Base-by-base conservation (phyloP, 2,888 invertebrate genomes). In the Dichetophora obliterata region DNA sequence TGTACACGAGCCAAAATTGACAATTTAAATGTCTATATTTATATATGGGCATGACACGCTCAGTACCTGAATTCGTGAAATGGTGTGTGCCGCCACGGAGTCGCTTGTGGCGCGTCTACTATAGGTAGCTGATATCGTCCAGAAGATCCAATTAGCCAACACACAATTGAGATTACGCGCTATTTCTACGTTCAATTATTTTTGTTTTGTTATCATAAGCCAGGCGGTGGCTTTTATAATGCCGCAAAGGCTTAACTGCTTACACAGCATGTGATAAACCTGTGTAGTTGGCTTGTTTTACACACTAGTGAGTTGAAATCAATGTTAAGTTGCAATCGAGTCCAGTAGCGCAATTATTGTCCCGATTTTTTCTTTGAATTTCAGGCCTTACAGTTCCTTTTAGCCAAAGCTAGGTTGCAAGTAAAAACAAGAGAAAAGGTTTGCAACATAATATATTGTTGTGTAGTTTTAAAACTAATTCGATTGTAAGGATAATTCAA, bases 1-100 rank as follows among this genome's bases (percentile, higher is more conserved):
- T 31, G 63, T 31, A 8, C 63, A 63, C 63, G 63, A 63, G n/a
- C 63, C 63, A 63, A 63, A 63, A 34, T 63, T 63, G 34, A 63
- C 63, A 63, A 63, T 63, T 63, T 63, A 63, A 34, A 63, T 63
- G 63, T 63, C 63, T 63, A 63, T 34, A 63, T 63, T n/a, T n/a
- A n/a, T n/a, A n/a, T n/a, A n/a, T 34, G 63, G 63, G 63, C 8
- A 63, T 31, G 63, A 34, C 63, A 63, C n/a, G 31, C 63, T 31
- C 31, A 31, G 34, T 16, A 16, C 34, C 63, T 31, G 61, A 1
- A 43, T 43, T 43, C 43, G 43, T 43, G 43, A 43, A 43, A 43
- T 43, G 11, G 43, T 43, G 43, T 43, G 43, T 43, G 43, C 16
- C 24, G 27, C 31, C 63, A 63, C 11, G 63, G 31, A 63, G 63